Evolutionary conservation across 2,888 invertebrate genomes (phyloP), one percentile per base, ranked within the genome.

Genomic region (Biston stratarius): DNA sequence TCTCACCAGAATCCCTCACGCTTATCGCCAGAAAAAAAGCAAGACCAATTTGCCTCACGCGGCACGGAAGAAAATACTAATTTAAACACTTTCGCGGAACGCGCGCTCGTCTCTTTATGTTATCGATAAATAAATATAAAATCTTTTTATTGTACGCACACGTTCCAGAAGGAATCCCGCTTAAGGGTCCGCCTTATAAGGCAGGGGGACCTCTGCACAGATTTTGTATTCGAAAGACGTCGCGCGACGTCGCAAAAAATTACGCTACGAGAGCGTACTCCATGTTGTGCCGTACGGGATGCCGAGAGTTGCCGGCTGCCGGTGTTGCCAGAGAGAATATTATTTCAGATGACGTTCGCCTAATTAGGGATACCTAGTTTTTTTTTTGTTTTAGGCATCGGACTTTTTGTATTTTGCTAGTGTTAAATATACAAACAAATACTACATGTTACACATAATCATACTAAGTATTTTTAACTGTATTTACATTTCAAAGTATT

Each of bases 111-210:
- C 77, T 81, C 71, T 71, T 81, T 83, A 81, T 84, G 83, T 82
- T 83, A 83, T 83, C 79, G 83, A 87, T 84, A 86, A 86, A 92
- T 92, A 91, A 91, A 91, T 92, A 92, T 88, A 89, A 89, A 79
- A 82, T 80, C 65, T 81, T 87, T 87, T 90, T 91, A 87, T 89
- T 91, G 88, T 86, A 83, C 82, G 83, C 85, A 87, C 90, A 89
- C 90, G 91, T 89, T 84, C 81, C 77, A 75, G 75, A 76, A 76
- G 90, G 92, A 91, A 93, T 93, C 92, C 88, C 81, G 88, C 85
- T 82, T 86, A 87, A 88, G 88, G 87, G 85, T 81, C 85, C 72
- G 60, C 92, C 92, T 70, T 92, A 91, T 84, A 92, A 78, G 92
- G 93, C 70, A 75, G 83, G 88, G 90, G 90, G 85, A 89, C 87